Percentiles rank a stretch among this genome's conserved stretches.
phyloP scores from a whole-genome alignment of 1,140 invertebrate species.

The Ganaspis sp. region DNA sequence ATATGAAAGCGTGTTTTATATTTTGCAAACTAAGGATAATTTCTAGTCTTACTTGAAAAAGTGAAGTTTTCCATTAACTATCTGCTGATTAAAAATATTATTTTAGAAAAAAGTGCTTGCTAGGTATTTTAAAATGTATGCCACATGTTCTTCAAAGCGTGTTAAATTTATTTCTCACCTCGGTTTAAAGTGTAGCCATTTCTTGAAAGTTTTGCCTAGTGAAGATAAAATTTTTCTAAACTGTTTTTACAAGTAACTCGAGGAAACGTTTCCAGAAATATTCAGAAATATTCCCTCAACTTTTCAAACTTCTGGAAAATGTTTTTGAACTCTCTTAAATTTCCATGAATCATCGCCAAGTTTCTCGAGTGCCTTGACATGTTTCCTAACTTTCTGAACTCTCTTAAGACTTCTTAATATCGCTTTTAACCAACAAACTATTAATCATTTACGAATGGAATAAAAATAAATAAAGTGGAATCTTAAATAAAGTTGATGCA shows the following conservation, averaged over 20 bases:
- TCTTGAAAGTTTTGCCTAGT: not conserved
- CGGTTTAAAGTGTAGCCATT: too few species aligned
- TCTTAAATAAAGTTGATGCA: too few species aligned
- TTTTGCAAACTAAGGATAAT: too few species aligned
- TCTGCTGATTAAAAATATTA: not conserved
- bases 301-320: constrained; percentile 10
- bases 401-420: not conserved
- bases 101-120: not conserved
- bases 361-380: not conserved
- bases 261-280: not conserved
- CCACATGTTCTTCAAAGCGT: not conserved
- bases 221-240: not conserved
- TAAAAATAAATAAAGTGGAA: too few species aligned
- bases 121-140: not conserved
- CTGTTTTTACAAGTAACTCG: not conserved
- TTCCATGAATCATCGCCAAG: constrained; percentile 11
- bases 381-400: constrained; percentile 8
- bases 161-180: constrained; percentile 5
- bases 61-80: too few species aligned
- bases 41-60: too few species aligned
- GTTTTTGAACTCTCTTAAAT: constrained; percentile 13
- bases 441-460: not conserved
- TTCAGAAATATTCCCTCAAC: not conserved
- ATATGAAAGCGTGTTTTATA: too few species aligned
- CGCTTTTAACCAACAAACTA: not conserved